phyloP scores from a whole-genome alignment of 2,888 invertebrate genomes.

The Strigamia maritima region DNA sequence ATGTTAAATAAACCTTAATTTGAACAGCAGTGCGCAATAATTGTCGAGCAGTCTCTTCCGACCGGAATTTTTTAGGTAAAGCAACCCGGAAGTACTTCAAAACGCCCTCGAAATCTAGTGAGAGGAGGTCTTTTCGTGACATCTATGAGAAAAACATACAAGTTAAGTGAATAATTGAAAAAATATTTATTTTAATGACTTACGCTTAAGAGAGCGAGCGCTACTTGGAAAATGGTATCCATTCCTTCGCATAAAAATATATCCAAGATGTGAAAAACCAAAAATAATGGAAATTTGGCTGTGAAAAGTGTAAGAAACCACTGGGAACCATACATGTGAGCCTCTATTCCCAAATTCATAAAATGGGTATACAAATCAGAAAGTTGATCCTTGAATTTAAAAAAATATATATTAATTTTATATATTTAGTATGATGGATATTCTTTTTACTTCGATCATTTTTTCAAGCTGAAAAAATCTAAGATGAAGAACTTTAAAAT shows the following conservation, averaged over 20 bases:
- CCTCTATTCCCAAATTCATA: constrained; percentile 75
- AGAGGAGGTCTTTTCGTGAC: constrained; percentile 84
- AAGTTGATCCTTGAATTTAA: constrained; percentile 52
- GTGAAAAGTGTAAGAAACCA: constrained; percentile 99
- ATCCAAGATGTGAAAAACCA: constrained; percentile 96
- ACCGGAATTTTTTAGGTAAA: constrained; percentile 92
- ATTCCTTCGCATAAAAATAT: constrained; percentile 84
- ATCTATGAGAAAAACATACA: constrained; percentile 53
- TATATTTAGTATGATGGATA: background rate
- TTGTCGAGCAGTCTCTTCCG: constrained; percentile 81
- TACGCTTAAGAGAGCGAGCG: constrained; percentile 85
- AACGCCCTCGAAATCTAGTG: constrained; percentile 94
- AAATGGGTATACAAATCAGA: constrained; percentile 57
- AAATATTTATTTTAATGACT: constrained; percentile 47
- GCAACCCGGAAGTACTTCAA: constrained; percentile 97
- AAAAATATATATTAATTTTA: too few relatives aligned
- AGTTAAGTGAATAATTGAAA: background rate
- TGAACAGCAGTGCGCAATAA: constrained; percentile 86
- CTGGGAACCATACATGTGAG: constrained; percentile 98
- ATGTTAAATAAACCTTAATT: constrained; percentile 64
- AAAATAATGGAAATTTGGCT: constrained; percentile 92
- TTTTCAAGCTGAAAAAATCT: constrained; percentile 91
- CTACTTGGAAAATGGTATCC: constrained; percentile 93
- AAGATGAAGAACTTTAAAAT: constrained; percentile 93
- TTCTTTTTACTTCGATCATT: constrained; percentile 70